Percentiles rank a stretch among this genome's conserved stretches.
These are phyloP conservation scores for Ernsta delagoae DNA, from an alignment of 2,888 invertebrate genomes.

Conservation along the genomic window DNA sequence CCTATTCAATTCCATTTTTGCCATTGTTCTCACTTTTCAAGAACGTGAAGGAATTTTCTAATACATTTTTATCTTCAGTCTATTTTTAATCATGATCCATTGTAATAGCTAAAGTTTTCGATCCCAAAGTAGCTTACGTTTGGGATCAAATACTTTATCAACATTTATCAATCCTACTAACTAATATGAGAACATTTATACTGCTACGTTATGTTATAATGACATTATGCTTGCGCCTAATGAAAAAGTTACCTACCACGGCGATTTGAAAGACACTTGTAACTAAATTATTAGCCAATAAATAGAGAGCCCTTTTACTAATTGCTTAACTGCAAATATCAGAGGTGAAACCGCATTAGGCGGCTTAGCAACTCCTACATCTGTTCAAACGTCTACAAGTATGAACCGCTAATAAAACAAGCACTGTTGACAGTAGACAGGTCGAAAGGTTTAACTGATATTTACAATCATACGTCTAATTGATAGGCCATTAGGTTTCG, in stretches of 20 bases:
- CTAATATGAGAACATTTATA: too few relatives aligned
- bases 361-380: constrained; percentile 12
- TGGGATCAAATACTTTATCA: too few relatives aligned
- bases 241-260: too few relatives aligned
- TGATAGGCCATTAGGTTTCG: constrained; percentile 27
- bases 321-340: background rate
- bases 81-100: constrained; percentile 5
- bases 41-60: constrained; percentile 5
- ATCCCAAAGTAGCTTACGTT: background rate
- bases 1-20: constrained; percentile 21
- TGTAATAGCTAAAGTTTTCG: background rate
- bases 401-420: constrained; percentile 43
- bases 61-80: background rate
- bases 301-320: background rate
- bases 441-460: constrained; percentile 36
- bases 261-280: too few relatives aligned
- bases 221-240: too few relatives aligned
- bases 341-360: background rate
- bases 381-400: constrained; percentile 33
- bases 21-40: constrained; percentile 15
- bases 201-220: too few relatives aligned
- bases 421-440: constrained; percentile 41
- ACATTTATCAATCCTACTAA: too few relatives aligned
- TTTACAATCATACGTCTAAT: constrained; percentile 32
- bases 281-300: background rate